These are phyloP conservation scores for Sorex maritimensis DNA, from an alignment of 2,797 vertebrate genomes.

Conservation along the genomic window DNA sequence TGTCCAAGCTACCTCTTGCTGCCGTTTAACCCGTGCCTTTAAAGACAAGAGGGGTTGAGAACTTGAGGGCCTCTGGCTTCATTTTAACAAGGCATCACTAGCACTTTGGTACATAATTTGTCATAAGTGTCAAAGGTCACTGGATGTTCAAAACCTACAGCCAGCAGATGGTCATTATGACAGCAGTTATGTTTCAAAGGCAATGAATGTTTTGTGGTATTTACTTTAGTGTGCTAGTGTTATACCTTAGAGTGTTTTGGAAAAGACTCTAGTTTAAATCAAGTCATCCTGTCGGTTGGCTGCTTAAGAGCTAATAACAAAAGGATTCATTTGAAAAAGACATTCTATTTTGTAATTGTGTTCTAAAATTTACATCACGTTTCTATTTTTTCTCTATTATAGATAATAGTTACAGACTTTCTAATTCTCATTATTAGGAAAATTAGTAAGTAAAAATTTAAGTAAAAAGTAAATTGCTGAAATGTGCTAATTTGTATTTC, in stretches of 20 bases:
- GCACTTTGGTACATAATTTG: conserved; percentile 95
- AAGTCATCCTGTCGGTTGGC: conserved; percentile 79
- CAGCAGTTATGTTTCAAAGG: conserved; percentile 90
- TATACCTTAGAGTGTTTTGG: conserved; percentile 81
- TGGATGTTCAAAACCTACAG: conserved; percentile 92
- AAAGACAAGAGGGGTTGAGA: conserved; percentile 91
- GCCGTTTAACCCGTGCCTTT: conserved; percentile 91
- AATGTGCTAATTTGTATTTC: conserved; percentile 29
- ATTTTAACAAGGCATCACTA: conserved; percentile 95
- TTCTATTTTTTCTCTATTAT: neutral
- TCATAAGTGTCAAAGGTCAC: conserved; percentile 96
- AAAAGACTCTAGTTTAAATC: conserved; percentile 87
- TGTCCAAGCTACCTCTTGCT: conserved; percentile 92
- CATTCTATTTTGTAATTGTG: conserved; percentile 31
- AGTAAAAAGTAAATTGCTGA: conserved; percentile 33
- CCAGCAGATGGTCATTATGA: conserved; percentile 94
- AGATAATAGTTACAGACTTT: conserved; percentile 21
- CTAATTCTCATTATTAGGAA: conserved; percentile 15
- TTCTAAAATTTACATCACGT: conserved; percentile 13
- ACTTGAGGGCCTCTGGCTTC: conserved; percentile 91
- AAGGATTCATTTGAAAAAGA: conserved; percentile 43
- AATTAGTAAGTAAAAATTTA: conserved; percentile 37
- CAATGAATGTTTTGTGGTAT: conserved; percentile 87
- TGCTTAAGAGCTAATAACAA: conserved; percentile 69
- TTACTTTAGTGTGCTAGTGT: conserved; percentile 88